Percentiles rank a stretch among this genome's conserved stretches.
Conservation (phyloP, 2,888 invertebrate species). For the Blomia tropicalis region DNA sequence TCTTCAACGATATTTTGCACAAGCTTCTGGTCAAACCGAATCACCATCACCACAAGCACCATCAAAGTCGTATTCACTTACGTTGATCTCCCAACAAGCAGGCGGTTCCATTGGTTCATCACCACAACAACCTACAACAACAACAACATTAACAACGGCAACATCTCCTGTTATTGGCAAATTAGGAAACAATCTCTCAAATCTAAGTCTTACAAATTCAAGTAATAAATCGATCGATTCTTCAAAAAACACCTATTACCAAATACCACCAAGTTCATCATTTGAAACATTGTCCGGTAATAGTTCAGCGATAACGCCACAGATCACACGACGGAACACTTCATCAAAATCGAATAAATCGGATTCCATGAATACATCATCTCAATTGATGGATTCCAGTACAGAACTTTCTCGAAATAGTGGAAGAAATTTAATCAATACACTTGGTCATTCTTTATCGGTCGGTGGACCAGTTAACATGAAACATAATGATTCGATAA, state of each 20-base stretch:
- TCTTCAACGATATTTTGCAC: not conserved
- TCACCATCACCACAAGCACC: slow-evolving; percentile 4
- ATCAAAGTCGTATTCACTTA: slow-evolving; percentile 17
- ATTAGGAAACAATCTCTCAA: not conserved
- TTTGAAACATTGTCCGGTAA: not conserved
- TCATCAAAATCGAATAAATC: not conserved
- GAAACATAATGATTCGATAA: too few relatives aligned
- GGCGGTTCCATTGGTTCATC: too few relatives aligned
- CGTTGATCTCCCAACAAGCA: not conserved
- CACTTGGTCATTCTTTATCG: not conserved
- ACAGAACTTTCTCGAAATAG: not conserved
- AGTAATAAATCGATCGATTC: not conserved
- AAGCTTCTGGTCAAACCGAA: not conserved
- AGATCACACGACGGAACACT: not conserved
- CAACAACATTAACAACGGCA: not conserved
- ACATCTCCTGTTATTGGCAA: not conserved
- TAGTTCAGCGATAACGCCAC: not conserved
- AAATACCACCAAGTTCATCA: not conserved
- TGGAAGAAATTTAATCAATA: not conserved
- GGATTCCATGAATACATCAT: not conserved
- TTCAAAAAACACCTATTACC: not conserved
- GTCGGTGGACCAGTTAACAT: not conserved
- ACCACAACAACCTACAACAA: too few relatives aligned
- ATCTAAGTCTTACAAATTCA: not conserved
- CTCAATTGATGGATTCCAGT: not conserved